Conservation (phyloP, 2,888 invertebrate genomes). For the Patella pellucida region DNA sequence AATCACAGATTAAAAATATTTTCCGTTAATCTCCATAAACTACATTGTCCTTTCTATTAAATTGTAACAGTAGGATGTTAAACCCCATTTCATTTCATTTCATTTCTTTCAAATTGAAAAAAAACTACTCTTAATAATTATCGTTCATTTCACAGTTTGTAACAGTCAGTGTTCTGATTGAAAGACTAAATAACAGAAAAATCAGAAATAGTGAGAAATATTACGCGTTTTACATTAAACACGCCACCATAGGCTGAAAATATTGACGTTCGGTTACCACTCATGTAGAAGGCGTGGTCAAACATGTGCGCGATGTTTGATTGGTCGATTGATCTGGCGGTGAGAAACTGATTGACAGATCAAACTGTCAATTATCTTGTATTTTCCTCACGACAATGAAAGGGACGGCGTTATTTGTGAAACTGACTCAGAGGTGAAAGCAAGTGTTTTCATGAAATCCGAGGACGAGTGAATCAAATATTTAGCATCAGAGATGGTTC, state of each 20-base stretch:
- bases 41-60: no score
- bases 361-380: neutral
- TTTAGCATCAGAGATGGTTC: conserved; percentile 25
- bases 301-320: neutral
- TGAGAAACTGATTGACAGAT: neutral
- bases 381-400: neutral
- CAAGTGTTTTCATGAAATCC: conserved; percentile 3
- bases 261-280: neutral
- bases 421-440: neutral
- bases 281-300: neutral
- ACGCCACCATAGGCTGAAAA: conserved; percentile 1
- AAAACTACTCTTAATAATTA: no score
- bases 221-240: neutral
- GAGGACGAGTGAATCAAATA: neutral
- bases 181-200: no score
- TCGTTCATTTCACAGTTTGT: no score
- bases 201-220: no score
- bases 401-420: neutral
- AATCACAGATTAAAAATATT: no score
- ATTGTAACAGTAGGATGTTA: no score
- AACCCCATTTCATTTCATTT: no score
- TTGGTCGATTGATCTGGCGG: neutral
- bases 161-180: no score
- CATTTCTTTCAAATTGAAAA: no score
- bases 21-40: no score